Evolutionary conservation across 1,140 invertebrate genomes (phyloP), one percentile per base, ranked within the genome.

Genomic region (Pinna nobilis): DNA sequence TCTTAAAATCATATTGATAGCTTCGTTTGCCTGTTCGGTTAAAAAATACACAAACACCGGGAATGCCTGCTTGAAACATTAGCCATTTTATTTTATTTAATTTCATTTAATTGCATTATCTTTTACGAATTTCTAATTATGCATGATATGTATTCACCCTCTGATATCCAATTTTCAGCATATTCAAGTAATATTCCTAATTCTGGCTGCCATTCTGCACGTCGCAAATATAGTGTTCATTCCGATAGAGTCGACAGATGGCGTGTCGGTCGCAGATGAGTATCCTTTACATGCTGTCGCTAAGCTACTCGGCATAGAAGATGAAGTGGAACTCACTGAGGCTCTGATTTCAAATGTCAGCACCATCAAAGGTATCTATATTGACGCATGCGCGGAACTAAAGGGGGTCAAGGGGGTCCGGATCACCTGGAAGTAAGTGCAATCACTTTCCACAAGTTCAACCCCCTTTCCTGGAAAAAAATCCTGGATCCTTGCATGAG

Each of bases 181-280:
- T 73, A 94, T 95, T 81, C 90, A 92, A 15, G 93, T 95, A 69
- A 94, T 98, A 85, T 94, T 97, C 77, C 92, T 92, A 53, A 93
- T 98, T 30, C 89, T 98, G 64, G 94, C 97, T 2, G 93, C 94
- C 9, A 94, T 99, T 82, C 90, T 99, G 28, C 96, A 98, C 85
- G 87, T 98, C 50, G 96, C 97, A 13, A 98, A 98, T 86, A 92
- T 99, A 0, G 83, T 92, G 49, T 93, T 97, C 74, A 84, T 88
- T 57, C 91, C 91, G n/a, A 86, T 90, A 90, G 83, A 86, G 44
- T 89, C 91, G 44, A 84, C 87, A 59, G 91, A 85, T 32, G 76
- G 77, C 13, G 82, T 80, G 6, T 78, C 70, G 6, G 76, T 86
- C 2, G 82, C 78, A 1, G 80, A 84, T 44, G 82, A 82, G 41